Percentiles rank a stretch among this genome's conserved stretches.
Evolutionary conservation across 2,888 invertebrate species (phyloP).

Genomic region (Myathropa florea): DNA sequence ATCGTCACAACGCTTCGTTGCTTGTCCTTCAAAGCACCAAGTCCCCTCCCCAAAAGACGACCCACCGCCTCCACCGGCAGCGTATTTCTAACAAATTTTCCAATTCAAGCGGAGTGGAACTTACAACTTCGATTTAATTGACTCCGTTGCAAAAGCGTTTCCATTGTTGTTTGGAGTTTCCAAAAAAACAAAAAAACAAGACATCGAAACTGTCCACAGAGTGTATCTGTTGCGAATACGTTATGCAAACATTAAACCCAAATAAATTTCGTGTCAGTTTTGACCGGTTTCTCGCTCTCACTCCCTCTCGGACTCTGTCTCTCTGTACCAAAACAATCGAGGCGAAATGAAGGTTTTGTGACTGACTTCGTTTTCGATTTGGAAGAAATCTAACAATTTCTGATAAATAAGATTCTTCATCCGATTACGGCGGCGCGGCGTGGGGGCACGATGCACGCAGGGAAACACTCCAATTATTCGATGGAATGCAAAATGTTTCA

Average conservation of each 20-base stretch:
- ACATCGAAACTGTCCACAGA: not conserved
- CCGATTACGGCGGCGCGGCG: not conserved
- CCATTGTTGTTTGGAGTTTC: not conserved
- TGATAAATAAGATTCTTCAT: not conserved
- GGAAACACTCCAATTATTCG: conserved; percentile 42
- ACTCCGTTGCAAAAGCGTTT: not conserved
- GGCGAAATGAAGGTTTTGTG: not conserved
- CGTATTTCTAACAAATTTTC: not conserved
- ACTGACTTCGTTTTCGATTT: not conserved
- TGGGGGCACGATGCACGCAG: not conserved
- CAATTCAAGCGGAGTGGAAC: conserved; percentile 15
- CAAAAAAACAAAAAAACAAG: not conserved
- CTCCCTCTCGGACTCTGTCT: not conserved
- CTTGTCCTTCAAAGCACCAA: not conserved
- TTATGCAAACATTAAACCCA: not conserved
- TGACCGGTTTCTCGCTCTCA: conserved; percentile 19
- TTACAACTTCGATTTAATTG: conserved; percentile 20
- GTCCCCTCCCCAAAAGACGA: not conserved
- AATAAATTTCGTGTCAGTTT: not conserved
- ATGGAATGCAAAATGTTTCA: conserved; percentile 45
- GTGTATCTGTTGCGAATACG: not conserved
- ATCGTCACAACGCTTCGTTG: not conserved
- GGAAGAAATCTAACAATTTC: not conserved
- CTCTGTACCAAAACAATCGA: not conserved
- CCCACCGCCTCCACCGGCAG: not conserved